Conservation (phyloP, 2,888 invertebrate genomes). For the Tachina lurida region DNA sequence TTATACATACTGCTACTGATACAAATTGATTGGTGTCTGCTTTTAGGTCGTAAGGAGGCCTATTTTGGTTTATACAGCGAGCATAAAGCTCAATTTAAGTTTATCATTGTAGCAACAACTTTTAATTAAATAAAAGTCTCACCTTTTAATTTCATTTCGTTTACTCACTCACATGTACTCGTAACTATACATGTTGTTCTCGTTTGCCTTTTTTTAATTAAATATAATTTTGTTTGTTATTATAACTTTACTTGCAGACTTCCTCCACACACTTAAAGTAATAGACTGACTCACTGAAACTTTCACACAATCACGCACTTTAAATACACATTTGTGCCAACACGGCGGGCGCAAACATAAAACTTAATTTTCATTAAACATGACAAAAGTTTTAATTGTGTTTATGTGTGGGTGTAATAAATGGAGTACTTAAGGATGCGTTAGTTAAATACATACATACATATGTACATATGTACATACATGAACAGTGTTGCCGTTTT, state of each 20-base stretch:
- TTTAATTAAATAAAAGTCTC: conserved; percentile 19
- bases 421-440: too few relatives aligned
- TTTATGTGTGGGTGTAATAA: background rate
- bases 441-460: background rate
- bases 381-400: conserved; percentile 57
- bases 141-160: background rate
- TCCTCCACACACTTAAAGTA: conserved; percentile 23
- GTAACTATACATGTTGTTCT: background rate
- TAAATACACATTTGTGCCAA: conserved; percentile 32
- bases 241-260: conserved; percentile 16
- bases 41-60: background rate
- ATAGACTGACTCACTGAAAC: conserved; percentile 1
- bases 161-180: background rate
- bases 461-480: too few relatives aligned
- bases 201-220: conserved; percentile 34
- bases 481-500: too few relatives aligned
- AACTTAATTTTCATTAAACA: conserved; percentile 66
- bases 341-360: conserved; percentile 7
- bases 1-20: background rate
- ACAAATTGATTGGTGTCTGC: background rate
- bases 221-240: conserved; percentile 24
- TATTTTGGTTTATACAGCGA: background rate
- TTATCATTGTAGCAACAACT: background rate
- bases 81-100: background rate
- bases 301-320: conserved; percentile 15